phyloP scores from a whole-genome alignment of 2,888 invertebrate species.

The Acanthacorydalis orientalis region DNA sequence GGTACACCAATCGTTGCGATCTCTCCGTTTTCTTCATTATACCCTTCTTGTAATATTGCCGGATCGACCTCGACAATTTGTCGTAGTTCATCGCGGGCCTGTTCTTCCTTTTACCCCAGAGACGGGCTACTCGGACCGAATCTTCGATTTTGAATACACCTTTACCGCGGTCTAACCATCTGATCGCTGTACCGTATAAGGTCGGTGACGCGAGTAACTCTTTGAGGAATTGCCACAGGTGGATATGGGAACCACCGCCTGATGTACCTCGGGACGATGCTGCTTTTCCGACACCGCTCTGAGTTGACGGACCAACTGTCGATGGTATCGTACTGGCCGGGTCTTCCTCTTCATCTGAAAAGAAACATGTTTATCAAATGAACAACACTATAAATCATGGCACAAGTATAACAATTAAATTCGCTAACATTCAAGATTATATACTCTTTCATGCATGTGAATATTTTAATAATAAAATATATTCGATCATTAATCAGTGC shows the following conservation, averaged over 20 bases:
- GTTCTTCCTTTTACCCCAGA: slow-evolving; percentile 97
- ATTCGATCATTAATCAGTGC: too few relatives aligned
- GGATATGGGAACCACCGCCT: slow-evolving; percentile 73
- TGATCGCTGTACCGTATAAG: slow-evolving; percentile 81
- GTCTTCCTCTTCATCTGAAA: slow-evolving; percentile 32
- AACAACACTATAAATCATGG: too few relatives aligned
- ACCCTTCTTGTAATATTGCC: slow-evolving; percentile 98
- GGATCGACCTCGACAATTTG: slow-evolving; percentile 89
- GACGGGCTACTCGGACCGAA: slow-evolving; percentile 87
- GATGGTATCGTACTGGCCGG: slow-evolving; percentile 15
- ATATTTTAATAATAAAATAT: too few relatives aligned
- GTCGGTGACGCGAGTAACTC: slow-evolving; percentile 83
- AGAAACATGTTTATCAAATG: too few relatives aligned
- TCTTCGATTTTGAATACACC: slow-evolving; percentile 99
- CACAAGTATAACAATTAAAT: too few relatives aligned
- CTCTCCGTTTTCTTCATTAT: slow-evolving; percentile 99
- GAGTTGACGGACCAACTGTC: slow-evolving; percentile 8
- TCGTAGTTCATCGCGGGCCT: slow-evolving; percentile 99
- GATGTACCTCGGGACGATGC: slow-evolving; percentile 16
- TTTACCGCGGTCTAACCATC: slow-evolving; percentile 89
- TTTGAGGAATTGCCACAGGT: slow-evolving; percentile 97
- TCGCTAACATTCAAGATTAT: too few relatives aligned
- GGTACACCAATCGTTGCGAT: slow-evolving; percentile 95
- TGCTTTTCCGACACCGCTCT: slow-evolving; percentile 13
- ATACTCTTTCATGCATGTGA: too few relatives aligned